Conservation (phyloP, 2,888 invertebrate species). For the Dermolepida albohirtum region DNA sequence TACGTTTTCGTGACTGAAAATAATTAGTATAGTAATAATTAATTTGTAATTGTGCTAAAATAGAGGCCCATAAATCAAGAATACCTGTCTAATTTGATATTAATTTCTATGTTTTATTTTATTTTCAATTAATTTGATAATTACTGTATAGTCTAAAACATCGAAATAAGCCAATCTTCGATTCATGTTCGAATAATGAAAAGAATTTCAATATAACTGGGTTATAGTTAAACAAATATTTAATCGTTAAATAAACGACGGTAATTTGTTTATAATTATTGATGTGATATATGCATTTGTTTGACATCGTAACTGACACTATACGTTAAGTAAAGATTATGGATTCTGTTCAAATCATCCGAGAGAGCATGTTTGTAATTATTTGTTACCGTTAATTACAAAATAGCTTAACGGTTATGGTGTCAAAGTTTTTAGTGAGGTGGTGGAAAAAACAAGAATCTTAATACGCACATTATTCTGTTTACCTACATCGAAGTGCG, state of each 20-base stretch:
- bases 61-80: too few relatives aligned
- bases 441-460: slow-evolving; percentile 6
- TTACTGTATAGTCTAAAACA: background rate
- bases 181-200: slow-evolving; percentile 8
- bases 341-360: too few relatives aligned
- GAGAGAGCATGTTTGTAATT: background rate
- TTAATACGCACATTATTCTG: slow-evolving; percentile 10
- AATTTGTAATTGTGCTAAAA: too few relatives aligned
- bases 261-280: slow-evolving; percentile 12
- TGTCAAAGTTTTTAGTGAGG: slow-evolving; percentile 12
- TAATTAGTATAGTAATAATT: too few relatives aligned
- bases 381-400: background rate
- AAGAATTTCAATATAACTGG: slow-evolving; percentile 19
- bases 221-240: slow-evolving; percentile 21
- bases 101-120: too few relatives aligned
- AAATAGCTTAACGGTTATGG: background rate
- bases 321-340: background rate
- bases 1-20: too few relatives aligned
- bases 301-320: slow-evolving; percentile 9
- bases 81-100: too few relatives aligned
- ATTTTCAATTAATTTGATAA: too few relatives aligned
- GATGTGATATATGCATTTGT: slow-evolving; percentile 14
- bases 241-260: background rate
- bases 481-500: background rate
- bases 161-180: background rate